phyloP scores from a whole-genome alignment of 2,797 vertebrate species.

The Mormyrops attenuatus region DNA sequence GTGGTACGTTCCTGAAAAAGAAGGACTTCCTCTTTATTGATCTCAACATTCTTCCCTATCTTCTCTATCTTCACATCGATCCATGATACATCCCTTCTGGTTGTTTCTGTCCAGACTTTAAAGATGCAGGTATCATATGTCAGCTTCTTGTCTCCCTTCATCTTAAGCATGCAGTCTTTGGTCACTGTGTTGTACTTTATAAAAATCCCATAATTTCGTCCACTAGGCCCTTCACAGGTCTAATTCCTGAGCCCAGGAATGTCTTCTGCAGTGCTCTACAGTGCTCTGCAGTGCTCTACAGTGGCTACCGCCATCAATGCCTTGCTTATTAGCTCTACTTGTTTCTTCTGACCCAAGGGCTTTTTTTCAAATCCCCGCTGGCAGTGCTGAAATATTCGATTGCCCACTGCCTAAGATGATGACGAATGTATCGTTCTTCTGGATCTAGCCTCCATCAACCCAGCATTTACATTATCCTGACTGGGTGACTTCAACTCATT shows the following conservation, averaged over 20 bases:
- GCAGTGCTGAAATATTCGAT: not conserved
- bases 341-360: not conserved
- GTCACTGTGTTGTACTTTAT: not conserved
- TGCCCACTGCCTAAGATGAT: not conserved
- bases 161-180: not conserved
- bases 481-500: not conserved
- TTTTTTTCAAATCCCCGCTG: not conserved
- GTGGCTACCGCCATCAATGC: not conserved
- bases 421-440: not conserved
- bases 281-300: not conserved
- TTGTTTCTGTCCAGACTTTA: not conserved
- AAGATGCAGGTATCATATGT: not conserved
- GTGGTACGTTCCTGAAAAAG: not conserved
- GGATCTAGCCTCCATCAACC: not conserved
- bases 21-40: not conserved
- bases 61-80: not conserved
- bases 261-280: not conserved
- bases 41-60: not conserved
- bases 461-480: not conserved
- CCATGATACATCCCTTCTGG: not conserved
- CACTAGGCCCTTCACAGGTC: not conserved
- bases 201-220: not conserved
- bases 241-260: not conserved
- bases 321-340: not conserved
- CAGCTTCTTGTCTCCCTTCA: not conserved